A percentile compares a stretch with the other conserved stretches of the same genome.
These are phyloP conservation scores for Henicopernis longicauda DNA, from an alignment of 2,113 vertebrate species.

Conservation along the genomic window DNA sequence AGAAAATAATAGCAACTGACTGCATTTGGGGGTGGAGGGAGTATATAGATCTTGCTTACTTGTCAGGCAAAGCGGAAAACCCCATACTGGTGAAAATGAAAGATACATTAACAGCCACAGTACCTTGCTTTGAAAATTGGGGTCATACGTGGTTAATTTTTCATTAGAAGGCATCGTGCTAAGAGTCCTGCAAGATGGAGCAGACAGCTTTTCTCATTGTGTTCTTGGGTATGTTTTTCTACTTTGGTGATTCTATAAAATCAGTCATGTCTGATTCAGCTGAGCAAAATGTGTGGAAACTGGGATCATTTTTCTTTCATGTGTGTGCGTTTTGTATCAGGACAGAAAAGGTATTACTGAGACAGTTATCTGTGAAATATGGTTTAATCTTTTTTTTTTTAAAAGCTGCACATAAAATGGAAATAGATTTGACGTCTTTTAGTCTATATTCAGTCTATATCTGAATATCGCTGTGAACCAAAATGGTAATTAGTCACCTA, in stretches of 20 bases:
- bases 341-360: neutral
- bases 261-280: neutral
- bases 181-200: neutral
- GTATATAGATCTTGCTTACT: neutral
- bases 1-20: neutral
- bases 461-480: neutral
- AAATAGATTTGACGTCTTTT: neutral
- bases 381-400: neutral
- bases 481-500: conserved; percentile 54
- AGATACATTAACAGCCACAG: neutral
- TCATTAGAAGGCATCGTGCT: neutral
- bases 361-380: neutral
- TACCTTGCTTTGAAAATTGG: neutral
- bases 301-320: neutral
- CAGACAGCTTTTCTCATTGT: neutral
- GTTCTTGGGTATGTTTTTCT: conserved; percentile 8
- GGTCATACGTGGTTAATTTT: neutral
- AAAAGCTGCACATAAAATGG: neutral
- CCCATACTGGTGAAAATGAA: neutral
- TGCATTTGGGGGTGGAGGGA: neutral
- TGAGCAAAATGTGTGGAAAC: conserved; percentile 28
- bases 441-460: neutral
- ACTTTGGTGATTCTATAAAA: neutral
- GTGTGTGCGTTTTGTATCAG: neutral
- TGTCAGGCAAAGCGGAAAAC: neutral